Evolutionary conservation across 2,797 vertebrate species (phyloP), one percentile per base, ranked within the genome.

Genomic region (Argyrosomus regius): DNA sequence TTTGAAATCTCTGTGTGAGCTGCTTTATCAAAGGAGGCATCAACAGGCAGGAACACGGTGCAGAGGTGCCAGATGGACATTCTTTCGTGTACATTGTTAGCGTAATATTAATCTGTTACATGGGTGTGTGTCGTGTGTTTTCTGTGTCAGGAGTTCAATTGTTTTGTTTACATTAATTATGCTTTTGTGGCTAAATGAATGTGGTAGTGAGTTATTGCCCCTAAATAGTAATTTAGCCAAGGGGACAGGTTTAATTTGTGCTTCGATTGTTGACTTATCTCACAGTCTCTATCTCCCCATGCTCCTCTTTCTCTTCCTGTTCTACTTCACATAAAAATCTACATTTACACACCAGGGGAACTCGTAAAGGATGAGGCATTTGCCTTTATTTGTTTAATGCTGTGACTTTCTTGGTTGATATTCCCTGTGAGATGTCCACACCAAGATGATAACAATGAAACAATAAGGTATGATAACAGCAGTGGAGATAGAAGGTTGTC

Each of bases 261-360:
- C 41, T 46, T 12, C 4, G 3, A 35, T 54, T 17, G 24, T 54
- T 41, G 28, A 39, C 43, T 49, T 22, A 26, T 61, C 43, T 43
- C 3, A 52, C 54, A 31, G 49, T 22, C 56, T 22, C 8, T 3
- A 2, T 31, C 20, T n/a, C 13, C 28, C 26, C 2, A 1, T 46
- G 18, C 58, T 43, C 48, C n/a, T 7, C 0, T 31, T 59, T 17
- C 20, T 39, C 18, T 6, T 35, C 5, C 2, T 2, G 6, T 62
- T 53, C 50, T 9, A 43, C 22, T 76, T 59, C 28, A 60, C 48
- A 53, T 81, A 31, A 69, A 81, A 73, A 39, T 39, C 0, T 46
- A 35, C 16, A 50, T 81, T 76, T 78, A 54, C 68, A 49, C 64
- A 67, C 41, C 10, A 39, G 35, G 8, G 35, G 39, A 53, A 10